Evolutionary conservation across 2,113 vertebrate genomes (phyloP), one percentile per base, ranked within the genome.

Genomic region (Nothocercus nigrocapillus): DNA sequence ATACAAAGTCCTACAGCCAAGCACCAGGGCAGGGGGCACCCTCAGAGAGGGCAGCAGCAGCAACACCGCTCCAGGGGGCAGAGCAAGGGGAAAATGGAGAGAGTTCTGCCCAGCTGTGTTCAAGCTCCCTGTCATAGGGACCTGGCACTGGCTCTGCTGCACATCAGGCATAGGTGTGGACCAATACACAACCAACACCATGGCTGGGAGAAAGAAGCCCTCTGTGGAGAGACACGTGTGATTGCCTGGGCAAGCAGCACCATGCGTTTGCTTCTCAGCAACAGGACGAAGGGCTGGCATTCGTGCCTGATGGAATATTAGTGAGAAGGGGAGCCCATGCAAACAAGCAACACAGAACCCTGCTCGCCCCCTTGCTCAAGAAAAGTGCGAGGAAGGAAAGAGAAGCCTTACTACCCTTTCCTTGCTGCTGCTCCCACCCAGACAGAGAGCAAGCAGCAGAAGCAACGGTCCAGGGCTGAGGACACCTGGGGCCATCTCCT

Each of bases 111-210:
- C 44, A 45, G 16, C 44, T 45, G 44, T 14, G 44, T 45, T 13
- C 15, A 16, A 45, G 44, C 44, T 45, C 44, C 44, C 25, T 12
- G 13, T 25, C 51, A 53, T 53, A 13, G 12, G 6, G 30, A 8
- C 5, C 3, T 1, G 3, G 4, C 6, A 8, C 6, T 5, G 7
- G 32, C 0, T 1, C n/a, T 16, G 28, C 9, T 51, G 19, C 10
- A 69, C 12, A 0, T 17, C 9, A 20, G 24, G 4, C 2, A 30
- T 30, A 2, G 0, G 1, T 11, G 12, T 0, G 7, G 9, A 40
- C 24, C 1, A 10, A 67, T 0, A 67, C 0, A 0, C 15, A 80
- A 53, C 13, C 49, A 34, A 49, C 34, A 45, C 20, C 20, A 44
- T 14, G 10, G n/a, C 9, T 24, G n/a, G n/a, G 32, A 32, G 32